Conservation (phyloP, 1,140 invertebrate genomes). For the Cyphomyrmex costatus region DNA sequence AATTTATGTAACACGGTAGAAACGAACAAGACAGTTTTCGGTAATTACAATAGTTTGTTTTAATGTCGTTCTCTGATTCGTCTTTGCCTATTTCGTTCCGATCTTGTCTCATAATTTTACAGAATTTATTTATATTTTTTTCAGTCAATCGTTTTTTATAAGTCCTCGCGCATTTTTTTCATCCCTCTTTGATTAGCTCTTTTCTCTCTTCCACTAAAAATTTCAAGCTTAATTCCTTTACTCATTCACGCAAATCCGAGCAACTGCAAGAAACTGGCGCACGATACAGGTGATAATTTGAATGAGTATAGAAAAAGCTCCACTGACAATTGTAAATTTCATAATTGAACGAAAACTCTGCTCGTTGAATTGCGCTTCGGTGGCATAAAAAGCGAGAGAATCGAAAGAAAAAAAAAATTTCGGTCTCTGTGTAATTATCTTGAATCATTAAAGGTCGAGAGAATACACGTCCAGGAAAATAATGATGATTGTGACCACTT, state of each 20-base stretch:
- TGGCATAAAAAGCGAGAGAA: background rate
- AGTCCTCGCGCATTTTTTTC: background rate
- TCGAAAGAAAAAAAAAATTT: background rate
- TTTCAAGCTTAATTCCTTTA: background rate
- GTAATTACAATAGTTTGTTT: background rate
- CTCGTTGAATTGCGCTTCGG: background rate
- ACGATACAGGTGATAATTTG: background rate
- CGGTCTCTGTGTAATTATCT: background rate
- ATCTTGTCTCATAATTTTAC: background rate
- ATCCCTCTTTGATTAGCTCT: background rate
- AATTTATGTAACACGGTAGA: background rate
- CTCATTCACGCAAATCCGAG: background rate
- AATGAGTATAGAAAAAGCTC: slow-evolving; percentile 3
- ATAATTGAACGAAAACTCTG: background rate
- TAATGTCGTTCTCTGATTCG: background rate
- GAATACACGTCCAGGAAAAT: background rate
- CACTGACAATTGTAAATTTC: background rate
- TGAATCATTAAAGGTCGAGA: background rate
- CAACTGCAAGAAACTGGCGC: background rate
- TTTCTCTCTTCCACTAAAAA: background rate
- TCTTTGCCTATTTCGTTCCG: background rate
- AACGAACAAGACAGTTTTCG: background rate
- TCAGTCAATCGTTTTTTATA: background rate
- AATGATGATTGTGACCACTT: background rate
- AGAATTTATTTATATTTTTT: background rate